Percentiles rank a stretch among this genome's conserved stretches.
Conservation (phyloP, 2,797 vertebrate genomes). For the Brachyalestes nurse region DNA sequence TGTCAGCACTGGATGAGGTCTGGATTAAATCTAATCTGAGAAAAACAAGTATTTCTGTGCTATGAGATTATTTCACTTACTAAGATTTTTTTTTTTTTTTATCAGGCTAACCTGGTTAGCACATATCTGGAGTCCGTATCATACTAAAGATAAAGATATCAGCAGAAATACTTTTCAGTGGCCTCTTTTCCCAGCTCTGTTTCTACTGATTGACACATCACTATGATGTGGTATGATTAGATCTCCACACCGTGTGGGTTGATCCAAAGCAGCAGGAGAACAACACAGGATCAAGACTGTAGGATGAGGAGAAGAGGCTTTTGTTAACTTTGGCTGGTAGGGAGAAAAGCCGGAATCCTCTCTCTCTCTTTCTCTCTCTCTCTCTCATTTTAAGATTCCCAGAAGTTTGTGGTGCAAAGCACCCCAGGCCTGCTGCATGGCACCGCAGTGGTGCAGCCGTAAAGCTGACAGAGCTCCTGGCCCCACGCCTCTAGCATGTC, state of each 20-base stretch:
- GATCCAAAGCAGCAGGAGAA: conserved; percentile 43
- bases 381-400: conserved; percentile 45
- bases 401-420: conserved; percentile 44
- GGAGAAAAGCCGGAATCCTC: conserved; percentile 41
- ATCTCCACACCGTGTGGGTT: conserved; percentile 21
- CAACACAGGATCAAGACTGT: conserved; percentile 46
- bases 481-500: conserved; percentile 40
- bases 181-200: conserved; percentile 5
- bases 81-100: too few species aligned
- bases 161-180: conserved; percentile 15
- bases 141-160: conserved; percentile 12
- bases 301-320: conserved; percentile 52
- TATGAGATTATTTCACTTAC: too few species aligned
- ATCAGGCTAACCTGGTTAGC: not conserved
- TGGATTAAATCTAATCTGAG: too few species aligned
- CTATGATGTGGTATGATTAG: conserved; percentile 42
- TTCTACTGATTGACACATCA: conserved; percentile 31
- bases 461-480: conserved; percentile 56
- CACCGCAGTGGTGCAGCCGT: conserved; percentile 46
- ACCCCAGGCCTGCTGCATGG: conserved; percentile 40
- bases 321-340: conserved; percentile 69
- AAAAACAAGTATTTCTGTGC: too few species aligned
- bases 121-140: not conserved
- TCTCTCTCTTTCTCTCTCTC: conserved; percentile 7
- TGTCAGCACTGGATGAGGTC: too few species aligned